A percentile compares a stretch with the other conserved stretches of the same genome.
Conservation (phyloP, 2,888 invertebrate genomes). For the Drosophila anomalipes region DNA sequence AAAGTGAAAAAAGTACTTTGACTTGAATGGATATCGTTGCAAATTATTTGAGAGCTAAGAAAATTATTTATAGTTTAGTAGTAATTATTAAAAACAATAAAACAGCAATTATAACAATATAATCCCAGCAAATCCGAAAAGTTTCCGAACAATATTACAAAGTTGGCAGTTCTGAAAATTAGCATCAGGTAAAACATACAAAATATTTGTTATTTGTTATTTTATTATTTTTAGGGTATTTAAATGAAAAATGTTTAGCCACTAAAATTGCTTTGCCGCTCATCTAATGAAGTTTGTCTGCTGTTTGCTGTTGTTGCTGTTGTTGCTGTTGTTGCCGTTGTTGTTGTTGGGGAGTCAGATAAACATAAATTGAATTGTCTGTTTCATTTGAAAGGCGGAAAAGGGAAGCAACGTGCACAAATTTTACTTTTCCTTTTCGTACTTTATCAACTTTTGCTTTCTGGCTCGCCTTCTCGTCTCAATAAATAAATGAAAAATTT, state of each 20-base stretch:
- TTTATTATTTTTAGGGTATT: slow-evolving; percentile 11
- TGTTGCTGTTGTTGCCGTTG: not conserved
- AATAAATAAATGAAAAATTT: slow-evolving; percentile 81
- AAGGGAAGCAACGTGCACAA: slow-evolving; percentile 65
- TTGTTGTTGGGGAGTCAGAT: slow-evolving; percentile 26
- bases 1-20: not conserved
- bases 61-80: not conserved
- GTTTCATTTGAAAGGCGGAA: slow-evolving; percentile 77
- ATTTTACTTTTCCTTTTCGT: slow-evolving; percentile 53
- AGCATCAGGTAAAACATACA: not conserved
- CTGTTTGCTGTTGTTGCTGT: slow-evolving; percentile 17
- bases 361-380: slow-evolving; percentile 81
- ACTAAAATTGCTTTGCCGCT: slow-evolving; percentile 17
- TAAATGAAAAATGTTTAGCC: slow-evolving; percentile 36
- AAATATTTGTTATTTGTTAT: not conserved
- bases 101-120: not conserved
- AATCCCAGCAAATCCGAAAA: not conserved
- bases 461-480: slow-evolving; percentile 55
- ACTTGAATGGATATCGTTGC: not conserved
- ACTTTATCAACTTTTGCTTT: slow-evolving; percentile 46
- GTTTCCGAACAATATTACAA: not conserved
- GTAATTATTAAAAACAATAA: not conserved
- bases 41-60: not conserved
- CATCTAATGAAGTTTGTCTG: slow-evolving; percentile 72
- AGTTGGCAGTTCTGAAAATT: not conserved